A percentile compares a stretch with the other conserved stretches of the same genome.
These are phyloP conservation scores for Diadumene lineata DNA, from an alignment of 92 coral and sea anemone genomes.

Conservation along the genomic window DNA sequence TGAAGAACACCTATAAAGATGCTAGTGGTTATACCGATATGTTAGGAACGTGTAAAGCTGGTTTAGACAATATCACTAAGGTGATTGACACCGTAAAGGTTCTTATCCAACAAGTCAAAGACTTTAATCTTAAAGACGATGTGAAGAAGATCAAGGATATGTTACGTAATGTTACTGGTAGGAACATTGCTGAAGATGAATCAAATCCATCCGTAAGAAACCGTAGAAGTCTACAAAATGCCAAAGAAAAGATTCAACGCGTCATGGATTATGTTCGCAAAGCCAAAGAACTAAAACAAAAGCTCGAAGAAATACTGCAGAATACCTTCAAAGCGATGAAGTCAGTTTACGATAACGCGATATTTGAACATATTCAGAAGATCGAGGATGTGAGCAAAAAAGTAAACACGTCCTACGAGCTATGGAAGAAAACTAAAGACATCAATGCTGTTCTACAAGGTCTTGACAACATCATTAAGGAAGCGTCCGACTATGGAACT, in stretches of 20 bases:
- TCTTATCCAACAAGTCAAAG: constrained; percentile 68
- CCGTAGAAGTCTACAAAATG: constrained; percentile 40
- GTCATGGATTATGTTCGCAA: constrained; percentile 44
- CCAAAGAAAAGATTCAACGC: constrained; percentile 22
- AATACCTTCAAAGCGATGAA: constrained; percentile 50
- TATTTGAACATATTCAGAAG: constrained; percentile 39
- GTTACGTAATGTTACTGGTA: constrained; percentile 73
- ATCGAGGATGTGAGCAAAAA: constrained; percentile 44
- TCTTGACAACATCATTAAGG: constrained; percentile 39
- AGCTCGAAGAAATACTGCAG: constrained; percentile 35
- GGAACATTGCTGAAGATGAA: constrained; percentile 46
- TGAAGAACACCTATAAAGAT: constrained; percentile 49
- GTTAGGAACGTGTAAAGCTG: constrained; percentile 69
- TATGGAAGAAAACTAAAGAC: constrained; percentile 48
- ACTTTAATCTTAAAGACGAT: constrained; percentile 84
- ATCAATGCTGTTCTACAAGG: constrained; percentile 38
- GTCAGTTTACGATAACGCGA: constrained; percentile 56
- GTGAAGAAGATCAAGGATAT: constrained; percentile 75
- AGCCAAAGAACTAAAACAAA: constrained; percentile 31
- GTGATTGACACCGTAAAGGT: constrained; percentile 71
- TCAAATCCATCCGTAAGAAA: constrained; percentile 18
- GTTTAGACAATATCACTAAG: constrained; percentile 64
- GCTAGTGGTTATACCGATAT: constrained; percentile 80
- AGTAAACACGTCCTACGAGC: constrained; percentile 35
- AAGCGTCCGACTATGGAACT: constrained; percentile 50